phyloP scores from a whole-genome alignment of 2,797 vertebrate genomes.

The Novumbra hubbsi region DNA sequence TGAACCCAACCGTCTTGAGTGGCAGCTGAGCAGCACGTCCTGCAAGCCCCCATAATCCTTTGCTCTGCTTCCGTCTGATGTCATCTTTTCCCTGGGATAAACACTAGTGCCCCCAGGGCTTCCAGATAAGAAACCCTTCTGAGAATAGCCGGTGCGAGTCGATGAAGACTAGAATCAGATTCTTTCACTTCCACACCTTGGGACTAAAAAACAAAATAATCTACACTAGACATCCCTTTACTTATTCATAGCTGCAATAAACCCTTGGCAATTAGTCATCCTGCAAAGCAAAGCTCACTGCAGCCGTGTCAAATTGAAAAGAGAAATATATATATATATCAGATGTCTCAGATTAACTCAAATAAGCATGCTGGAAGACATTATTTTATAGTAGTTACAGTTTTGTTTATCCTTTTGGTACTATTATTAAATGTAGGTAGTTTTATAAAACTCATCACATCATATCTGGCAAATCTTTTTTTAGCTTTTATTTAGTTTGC shows the following conservation, averaged over 20 bases:
- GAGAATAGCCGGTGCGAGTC: conserved; percentile 46
- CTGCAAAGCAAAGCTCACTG: conserved; percentile 15
- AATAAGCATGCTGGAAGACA: not conserved
- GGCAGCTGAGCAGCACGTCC: conserved; percentile 53
- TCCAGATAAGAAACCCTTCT: conserved; percentile 53
- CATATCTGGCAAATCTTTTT: too few relatives aligned
- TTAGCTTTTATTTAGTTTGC: too few relatives aligned
- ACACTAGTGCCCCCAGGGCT: conserved; percentile 45
- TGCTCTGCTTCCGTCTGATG: conserved; percentile 63
- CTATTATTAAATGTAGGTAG: not conserved
- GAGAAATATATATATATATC: conserved; percentile 11
- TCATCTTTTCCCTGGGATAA: conserved; percentile 65
- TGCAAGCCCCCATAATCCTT: conserved; percentile 64
- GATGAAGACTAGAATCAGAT: conserved; percentile 54
- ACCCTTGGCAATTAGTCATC: conserved; percentile 22
- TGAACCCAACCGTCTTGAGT: conserved; percentile 38
- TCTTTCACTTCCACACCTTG: conserved; percentile 47
- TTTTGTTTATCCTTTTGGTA: not conserved
- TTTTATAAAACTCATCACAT: not conserved
- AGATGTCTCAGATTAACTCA: conserved; percentile 29
- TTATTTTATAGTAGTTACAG: not conserved
- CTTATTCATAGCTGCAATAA: conserved; percentile 39
- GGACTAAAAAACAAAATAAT: conserved; percentile 24
- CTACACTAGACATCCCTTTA: conserved; percentile 19
- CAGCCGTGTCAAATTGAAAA: conserved; percentile 14